Base-by-base conservation (phyloP, 2,888 invertebrate genomes). In the Caradrina clavipalpis region DNA sequence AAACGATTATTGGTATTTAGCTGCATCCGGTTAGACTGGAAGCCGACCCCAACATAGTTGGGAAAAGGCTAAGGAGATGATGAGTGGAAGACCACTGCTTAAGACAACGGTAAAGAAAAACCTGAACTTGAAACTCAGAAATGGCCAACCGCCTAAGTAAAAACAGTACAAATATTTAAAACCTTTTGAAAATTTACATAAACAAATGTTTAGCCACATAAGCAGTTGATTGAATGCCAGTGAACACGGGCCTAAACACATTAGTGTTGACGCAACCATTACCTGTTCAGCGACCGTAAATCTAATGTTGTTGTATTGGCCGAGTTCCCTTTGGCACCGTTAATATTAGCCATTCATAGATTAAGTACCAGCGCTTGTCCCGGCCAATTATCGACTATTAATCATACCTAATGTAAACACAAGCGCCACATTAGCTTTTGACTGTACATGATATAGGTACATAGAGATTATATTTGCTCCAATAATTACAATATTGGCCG, bases 341-440 rank as follows among this genome's bases (percentile, higher is more conserved):
- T 61, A 68, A 76, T 74, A 87, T 87, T 85, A 87, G 74, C 78
- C 66, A 88, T 88, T 86, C 86, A 86, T 83, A 81, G 66, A 78
- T 82, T 87, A 84, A 82, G 86, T 87, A 86, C 76, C 76, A 69
- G 77, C 59, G 82, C 84, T 69, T 88, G 87, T 90, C 81, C 74
- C 19, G 72, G 64, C 74, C 85, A 88, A 89, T 89, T 88, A 89
- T 85, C 83, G 80, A 78, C 82, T 81, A 88, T 89, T 88, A 88
- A 88, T 90, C 86, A 87, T 85, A 80, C 79, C 78, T 69, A 75
- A 65, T 75, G 71, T 77, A 82, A 83, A 87, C 81, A 82, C 56
- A 63, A 62, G 60, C 47, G 59, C 58, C 58, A 73, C 55, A 80
- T 70, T 82, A 76, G 75, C 59, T 80, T 68, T 56, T 57, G 70